A percentile compares a stretch with the other conserved stretches of the same genome.
phyloP scores from a whole-genome alignment of 2,797 vertebrate species.

The Amphiprion clarkii region DNA sequence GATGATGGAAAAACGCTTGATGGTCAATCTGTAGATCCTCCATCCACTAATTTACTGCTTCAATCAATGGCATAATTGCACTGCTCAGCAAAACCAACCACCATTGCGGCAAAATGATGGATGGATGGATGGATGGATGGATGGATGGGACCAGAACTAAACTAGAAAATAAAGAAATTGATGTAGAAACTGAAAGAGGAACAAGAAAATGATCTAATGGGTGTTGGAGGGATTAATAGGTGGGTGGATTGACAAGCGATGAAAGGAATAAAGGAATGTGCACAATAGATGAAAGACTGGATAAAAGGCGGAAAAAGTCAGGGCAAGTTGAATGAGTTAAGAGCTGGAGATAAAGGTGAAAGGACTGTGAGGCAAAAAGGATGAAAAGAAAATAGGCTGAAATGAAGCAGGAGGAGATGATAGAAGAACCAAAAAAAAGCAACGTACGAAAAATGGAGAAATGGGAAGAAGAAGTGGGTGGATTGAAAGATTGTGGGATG shows the following conservation, averaged over 20 bases:
- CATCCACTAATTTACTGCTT: conserved; percentile 49
- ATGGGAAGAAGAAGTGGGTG: not conserved
- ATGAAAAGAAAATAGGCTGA: not conserved
- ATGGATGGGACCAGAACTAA: no score
- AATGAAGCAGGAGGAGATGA: not conserved
- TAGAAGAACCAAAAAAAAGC: not conserved
- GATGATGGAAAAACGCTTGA: conserved; percentile 29
- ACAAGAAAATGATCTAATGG: not conserved
- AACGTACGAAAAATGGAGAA: not conserved
- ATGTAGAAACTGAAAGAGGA: no score
- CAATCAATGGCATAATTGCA: conserved; percentile 57
- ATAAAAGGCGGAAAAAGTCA: not conserved
- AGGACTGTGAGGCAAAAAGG: not conserved
- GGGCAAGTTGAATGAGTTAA: not conserved
- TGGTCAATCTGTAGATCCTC: conserved; percentile 47
- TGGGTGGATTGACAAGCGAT: not conserved
- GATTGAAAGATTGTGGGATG: no score
- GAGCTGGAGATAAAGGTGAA: not conserved
- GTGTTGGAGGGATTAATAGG: not conserved
- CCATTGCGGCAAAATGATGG: not conserved
- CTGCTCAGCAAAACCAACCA: conserved; percentile 23
- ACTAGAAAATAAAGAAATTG: no score
- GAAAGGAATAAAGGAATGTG: not conserved
- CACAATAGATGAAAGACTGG: no score
- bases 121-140: not conserved